Evolutionary conservation across 2,113 vertebrate species (phyloP).

Genomic region (Solenodon paradoxus): DNA sequence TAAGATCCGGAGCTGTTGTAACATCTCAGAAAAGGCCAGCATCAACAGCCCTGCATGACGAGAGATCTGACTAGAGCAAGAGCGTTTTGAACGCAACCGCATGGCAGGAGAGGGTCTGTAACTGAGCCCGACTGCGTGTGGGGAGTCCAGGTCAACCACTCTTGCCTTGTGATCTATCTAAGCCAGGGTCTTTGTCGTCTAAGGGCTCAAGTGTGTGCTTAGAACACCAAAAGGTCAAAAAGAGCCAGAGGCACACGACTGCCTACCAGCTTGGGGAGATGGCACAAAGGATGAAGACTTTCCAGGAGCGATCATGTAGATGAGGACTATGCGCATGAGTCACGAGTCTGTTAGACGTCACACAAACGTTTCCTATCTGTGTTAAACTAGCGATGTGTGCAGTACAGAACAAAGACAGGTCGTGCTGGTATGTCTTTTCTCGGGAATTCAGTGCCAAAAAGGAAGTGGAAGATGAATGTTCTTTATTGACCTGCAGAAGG

Average conservation of each 20-base stretch:
- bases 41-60: not conserved
- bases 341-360: not conserved
- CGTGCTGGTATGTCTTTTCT: not conserved
- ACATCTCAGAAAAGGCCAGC: conserved; percentile 54
- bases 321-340: not conserved
- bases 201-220: not conserved
- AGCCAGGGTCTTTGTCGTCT: conserved; percentile 26
- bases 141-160: not conserved
- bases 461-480: not conserved
- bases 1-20: conserved; percentile 51
- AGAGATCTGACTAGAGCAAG: conserved; percentile 64
- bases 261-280: not conserved
- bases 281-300: not conserved
- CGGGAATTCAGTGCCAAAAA: not conserved
- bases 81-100: conserved; percentile 58
- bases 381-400: not conserved
- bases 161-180: conserved; percentile 36
- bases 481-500: conserved; percentile 50
- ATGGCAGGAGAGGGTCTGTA: not conserved
- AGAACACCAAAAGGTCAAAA: not conserved
- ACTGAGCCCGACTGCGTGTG: conserved; percentile 37
- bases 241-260: not conserved
- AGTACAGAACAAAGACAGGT: not conserved
- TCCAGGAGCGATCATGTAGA: not conserved
- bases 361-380: not conserved